Conservation (phyloP, 2,888 invertebrate species). For the Ecdyonurus torrentis region DNA sequence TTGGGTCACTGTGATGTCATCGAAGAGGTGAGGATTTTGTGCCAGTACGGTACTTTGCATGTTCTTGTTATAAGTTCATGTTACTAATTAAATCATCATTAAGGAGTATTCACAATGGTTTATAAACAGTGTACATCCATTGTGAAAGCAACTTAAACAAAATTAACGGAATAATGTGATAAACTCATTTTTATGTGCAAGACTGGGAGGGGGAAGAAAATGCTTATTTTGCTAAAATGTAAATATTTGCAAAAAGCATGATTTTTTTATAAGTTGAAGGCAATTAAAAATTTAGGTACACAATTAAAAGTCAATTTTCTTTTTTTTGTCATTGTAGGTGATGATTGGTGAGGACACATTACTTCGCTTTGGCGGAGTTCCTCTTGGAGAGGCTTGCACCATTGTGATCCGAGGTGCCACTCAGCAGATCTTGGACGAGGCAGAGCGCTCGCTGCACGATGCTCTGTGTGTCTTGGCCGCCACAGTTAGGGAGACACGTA, state of each 20-base stretch:
- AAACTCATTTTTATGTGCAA: too few relatives aligned
- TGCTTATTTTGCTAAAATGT: too few relatives aligned
- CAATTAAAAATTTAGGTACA: too few relatives aligned
- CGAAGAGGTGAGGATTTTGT: conserved; percentile 50
- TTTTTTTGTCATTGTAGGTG: conserved; percentile 35
- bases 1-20: conserved; percentile 89
- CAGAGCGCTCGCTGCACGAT: conserved; percentile 95
- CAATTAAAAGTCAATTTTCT: too few relatives aligned
- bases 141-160: too few relatives aligned
- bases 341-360: conserved; percentile 96
- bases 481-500: conserved; percentile 83
- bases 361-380: conserved; percentile 86
- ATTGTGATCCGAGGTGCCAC: conserved; percentile 95
- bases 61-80: background rate
- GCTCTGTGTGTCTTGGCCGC: conserved; percentile 93
- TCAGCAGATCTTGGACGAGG: conserved; percentile 95
- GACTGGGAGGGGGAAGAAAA: too few relatives aligned
- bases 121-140: background rate
- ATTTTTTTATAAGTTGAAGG: too few relatives aligned
- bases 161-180: too few relatives aligned
- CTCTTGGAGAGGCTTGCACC: conserved; percentile 91
- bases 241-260: too few relatives aligned
- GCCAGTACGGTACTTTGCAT: background rate
- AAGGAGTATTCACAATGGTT: background rate
- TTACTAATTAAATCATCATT: background rate